phyloP scores from a whole-genome alignment of 1,140 invertebrate genomes.

The Copidosoma floridanum region DNA sequence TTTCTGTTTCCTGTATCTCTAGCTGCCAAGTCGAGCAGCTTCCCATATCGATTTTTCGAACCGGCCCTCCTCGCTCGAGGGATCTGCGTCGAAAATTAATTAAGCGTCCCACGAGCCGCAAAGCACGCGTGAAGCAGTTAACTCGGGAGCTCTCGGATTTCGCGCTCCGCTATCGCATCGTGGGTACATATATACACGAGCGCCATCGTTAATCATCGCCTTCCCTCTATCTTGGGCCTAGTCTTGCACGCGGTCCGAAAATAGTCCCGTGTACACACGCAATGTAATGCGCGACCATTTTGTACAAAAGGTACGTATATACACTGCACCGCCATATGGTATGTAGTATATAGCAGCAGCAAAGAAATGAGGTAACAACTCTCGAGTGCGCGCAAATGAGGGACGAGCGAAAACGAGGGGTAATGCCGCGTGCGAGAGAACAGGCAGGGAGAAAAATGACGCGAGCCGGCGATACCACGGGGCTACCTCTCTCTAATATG shows the following conservation, averaged over 20 bases:
- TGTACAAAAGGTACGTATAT: no score
- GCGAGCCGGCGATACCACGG: no score
- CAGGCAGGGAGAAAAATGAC: background rate
- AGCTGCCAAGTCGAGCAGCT: background rate
- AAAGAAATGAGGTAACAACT: slow-evolving; percentile 19
- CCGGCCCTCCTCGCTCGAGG: background rate
- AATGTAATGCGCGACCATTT: no score
- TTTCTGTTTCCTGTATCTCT: background rate
- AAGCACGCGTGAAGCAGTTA: slow-evolving; percentile 24
- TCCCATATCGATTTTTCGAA: background rate
- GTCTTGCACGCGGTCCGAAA: no score
- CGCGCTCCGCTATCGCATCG: slow-evolving; percentile 1
- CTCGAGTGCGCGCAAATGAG: slow-evolving; percentile 7
- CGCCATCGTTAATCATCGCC: slow-evolving; percentile 16
- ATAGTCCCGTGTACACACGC: no score
- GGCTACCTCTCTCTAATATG: no score
- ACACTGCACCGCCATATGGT: no score
- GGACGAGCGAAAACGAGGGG: slow-evolving; percentile 9
- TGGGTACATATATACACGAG: no score
- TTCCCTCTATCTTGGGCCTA: no score
- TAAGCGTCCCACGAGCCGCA: background rate
- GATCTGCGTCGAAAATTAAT: slow-evolving; percentile 12
- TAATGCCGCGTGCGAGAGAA: background rate
- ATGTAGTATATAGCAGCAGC: no score
- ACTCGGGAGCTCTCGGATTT: slow-evolving; percentile 5